These are phyloP conservation scores for Rhinoderma darwinii DNA, from an alignment of 2,113 vertebrate species.

Conservation along the genomic window DNA sequence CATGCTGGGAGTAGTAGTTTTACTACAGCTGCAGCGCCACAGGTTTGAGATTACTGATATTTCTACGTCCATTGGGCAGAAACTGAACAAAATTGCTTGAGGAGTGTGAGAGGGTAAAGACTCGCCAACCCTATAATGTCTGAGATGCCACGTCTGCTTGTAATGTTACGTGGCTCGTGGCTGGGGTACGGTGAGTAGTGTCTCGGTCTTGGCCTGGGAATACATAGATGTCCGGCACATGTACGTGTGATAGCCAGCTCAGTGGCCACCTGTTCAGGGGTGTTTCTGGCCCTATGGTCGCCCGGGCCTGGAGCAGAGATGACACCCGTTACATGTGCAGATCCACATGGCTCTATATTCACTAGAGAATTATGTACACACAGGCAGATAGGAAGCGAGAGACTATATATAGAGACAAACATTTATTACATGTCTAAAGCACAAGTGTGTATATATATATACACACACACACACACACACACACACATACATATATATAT, in stretches of 20 bases:
- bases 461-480: too few species aligned
- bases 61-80: too few species aligned
- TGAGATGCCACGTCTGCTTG: too few species aligned
- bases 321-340: too few species aligned
- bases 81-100: too few species aligned
- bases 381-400: background rate
- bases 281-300: background rate
- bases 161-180: too few species aligned
- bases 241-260: background rate
- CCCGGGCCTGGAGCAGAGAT: background rate
- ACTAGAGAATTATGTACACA: background rate
- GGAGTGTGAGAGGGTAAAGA: too few species aligned
- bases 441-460: background rate
- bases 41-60: background rate
- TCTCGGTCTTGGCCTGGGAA: background rate
- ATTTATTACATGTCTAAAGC: conserved; percentile 3
- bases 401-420: conserved; percentile 1
- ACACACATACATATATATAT: too few species aligned
- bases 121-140: too few species aligned
- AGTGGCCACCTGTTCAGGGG: background rate
- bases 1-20: background rate
- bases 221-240: background rate
- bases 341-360: background rate
- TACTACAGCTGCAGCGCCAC: background rate
- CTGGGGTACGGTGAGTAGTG: too few species aligned